Evolutionary conservation across 92 coral and sea anemone species (phyloP).

Genomic region (Heteractis magnifica): DNA sequence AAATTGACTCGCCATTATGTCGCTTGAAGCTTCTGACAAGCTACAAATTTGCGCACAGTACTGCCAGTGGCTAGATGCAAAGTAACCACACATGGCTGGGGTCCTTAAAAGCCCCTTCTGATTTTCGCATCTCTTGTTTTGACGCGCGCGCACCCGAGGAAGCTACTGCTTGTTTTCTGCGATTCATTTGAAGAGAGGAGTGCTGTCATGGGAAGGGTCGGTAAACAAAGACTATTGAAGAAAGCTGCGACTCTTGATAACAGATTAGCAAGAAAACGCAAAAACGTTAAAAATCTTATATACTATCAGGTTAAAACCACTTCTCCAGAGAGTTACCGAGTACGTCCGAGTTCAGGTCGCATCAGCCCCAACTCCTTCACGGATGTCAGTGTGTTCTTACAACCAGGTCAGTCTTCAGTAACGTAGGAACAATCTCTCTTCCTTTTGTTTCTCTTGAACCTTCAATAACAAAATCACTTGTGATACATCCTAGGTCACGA

Average conservation of each 20-base stretch:
- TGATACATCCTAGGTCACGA: conserved; percentile 58
- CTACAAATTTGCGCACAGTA: too few species aligned
- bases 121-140: too few species aligned
- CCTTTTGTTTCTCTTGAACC: background rate
- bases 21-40: background rate
- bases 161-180: too few species aligned
- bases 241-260: background rate
- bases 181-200: background rate
- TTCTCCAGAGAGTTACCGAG: conserved; percentile 89
- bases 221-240: background rate
- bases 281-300: background rate
- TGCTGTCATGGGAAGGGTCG: background rate
- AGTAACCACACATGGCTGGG: too few species aligned
- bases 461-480: background rate
- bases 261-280: background rate
- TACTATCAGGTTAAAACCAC: conserved; percentile 70
- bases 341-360: conserved; percentile 87
- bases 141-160: too few species aligned
- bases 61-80: too few species aligned
- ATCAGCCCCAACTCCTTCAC: conserved; percentile 66
- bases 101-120: too few species aligned
- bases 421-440: background rate
- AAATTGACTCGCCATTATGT: background rate
- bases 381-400: conserved; percentile 76
- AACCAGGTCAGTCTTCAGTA: conserved; percentile 56